phyloP scores from a whole-genome alignment of 1,140 invertebrate genomes.

The Cotesia vestalis region DNA sequence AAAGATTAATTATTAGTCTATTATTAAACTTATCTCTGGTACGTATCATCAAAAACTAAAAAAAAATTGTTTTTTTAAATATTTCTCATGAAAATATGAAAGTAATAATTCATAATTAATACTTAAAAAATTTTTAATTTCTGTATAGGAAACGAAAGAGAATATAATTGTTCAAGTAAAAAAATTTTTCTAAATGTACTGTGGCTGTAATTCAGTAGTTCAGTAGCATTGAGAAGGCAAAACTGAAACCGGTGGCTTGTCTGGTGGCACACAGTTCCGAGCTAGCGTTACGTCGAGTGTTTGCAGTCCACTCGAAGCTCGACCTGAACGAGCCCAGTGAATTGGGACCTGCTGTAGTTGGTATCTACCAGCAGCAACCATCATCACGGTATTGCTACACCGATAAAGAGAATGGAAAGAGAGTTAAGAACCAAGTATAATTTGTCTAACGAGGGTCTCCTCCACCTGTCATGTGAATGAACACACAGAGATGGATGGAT shows the following conservation, averaged over 20 bases:
- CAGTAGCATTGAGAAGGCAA: constrained; percentile 31
- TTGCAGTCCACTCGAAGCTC: constrained; percentile 58
- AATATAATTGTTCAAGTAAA: background rate
- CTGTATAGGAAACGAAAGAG: too few relatives aligned
- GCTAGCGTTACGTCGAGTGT: constrained; percentile 47
- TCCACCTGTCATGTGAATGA: constrained; percentile 53
- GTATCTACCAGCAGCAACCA: constrained; percentile 6
- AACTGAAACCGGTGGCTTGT: constrained; percentile 31
- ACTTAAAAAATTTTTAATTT: too few relatives aligned
- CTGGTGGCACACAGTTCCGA: constrained; percentile 38
- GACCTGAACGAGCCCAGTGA: constrained; percentile 50
- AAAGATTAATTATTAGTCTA: background rate
- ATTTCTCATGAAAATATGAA: too few relatives aligned
- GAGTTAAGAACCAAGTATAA: constrained; percentile 52
- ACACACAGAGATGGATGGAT: constrained; percentile 43
- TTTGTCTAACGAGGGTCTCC: constrained; percentile 57
- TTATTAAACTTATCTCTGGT: background rate
- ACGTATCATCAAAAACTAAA: too few relatives aligned
- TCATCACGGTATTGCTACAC: background rate
- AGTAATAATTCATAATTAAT: too few relatives aligned
- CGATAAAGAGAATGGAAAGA: constrained; percentile 31
- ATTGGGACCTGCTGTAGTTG: constrained; percentile 30
- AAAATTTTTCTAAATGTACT: background rate
- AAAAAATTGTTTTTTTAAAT: too few relatives aligned
- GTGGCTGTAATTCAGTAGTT: constrained; percentile 35